A percentile compares a stretch with the other conserved stretches of the same genome.
Evolutionary conservation across 2,113 vertebrate species (phyloP).

Genomic region (Maccullochella peelii): DNA sequence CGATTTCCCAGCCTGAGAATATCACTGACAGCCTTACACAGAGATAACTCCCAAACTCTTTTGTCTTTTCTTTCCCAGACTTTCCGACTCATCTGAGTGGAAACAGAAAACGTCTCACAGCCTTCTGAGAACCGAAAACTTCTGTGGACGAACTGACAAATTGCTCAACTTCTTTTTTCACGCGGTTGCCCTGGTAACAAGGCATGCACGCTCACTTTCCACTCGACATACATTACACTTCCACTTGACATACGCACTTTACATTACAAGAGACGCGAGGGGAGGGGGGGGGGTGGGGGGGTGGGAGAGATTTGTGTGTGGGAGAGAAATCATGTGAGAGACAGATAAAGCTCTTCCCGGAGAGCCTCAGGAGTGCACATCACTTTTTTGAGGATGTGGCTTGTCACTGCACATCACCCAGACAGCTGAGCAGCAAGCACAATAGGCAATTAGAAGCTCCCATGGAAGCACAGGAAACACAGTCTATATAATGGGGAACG

Average conservation of each 20-base stretch:
- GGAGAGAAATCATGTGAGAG: slow-evolving; percentile 37
- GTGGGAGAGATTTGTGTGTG: slow-evolving; percentile 22
- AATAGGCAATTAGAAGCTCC: slow-evolving; percentile 71
- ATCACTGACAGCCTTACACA: background rate
- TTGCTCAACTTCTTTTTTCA: slow-evolving; percentile 19
- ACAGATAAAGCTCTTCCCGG: slow-evolving; percentile 40
- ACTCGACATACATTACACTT: slow-evolving; percentile 38
- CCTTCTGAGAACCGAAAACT: slow-evolving; percentile 24
- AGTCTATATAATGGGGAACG: slow-evolving; percentile 17
- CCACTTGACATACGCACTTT: slow-evolving; percentile 41
- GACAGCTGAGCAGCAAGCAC: slow-evolving; percentile 51
- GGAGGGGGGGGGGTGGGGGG: accelerated
- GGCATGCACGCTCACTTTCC: slow-evolving; percentile 22
- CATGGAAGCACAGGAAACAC: slow-evolving; percentile 48
- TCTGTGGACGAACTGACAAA: slow-evolving; percentile 31
- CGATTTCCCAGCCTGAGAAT: background rate
- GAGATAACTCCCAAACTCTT: slow-evolving; percentile 19
- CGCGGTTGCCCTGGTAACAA: slow-evolving; percentile 23
- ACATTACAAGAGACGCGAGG: slow-evolving; percentile 18
- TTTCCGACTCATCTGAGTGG: slow-evolving; percentile 22
- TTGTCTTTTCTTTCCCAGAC: slow-evolving; percentile 13
- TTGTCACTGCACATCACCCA: slow-evolving; percentile 67
- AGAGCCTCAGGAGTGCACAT: slow-evolving; percentile 46
- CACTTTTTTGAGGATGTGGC: slow-evolving; percentile 33
- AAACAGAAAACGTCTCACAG: slow-evolving; percentile 31